A percentile compares a stretch with the other conserved stretches of the same genome.
Evolutionary conservation across 2,888 invertebrate species (phyloP).

Genomic region (Agapostemon virescens): DNA sequence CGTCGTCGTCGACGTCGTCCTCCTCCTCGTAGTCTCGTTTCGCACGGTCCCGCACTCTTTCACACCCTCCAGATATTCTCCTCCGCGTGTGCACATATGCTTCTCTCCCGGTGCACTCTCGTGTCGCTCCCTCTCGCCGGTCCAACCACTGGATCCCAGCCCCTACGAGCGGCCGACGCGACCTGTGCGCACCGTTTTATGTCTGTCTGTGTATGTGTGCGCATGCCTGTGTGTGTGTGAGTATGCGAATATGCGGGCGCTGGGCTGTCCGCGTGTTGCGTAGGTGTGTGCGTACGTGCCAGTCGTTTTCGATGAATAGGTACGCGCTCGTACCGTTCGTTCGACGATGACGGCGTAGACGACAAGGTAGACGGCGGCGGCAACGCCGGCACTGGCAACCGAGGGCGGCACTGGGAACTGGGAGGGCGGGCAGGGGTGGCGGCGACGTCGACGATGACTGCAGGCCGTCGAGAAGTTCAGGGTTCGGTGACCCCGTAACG

Average conservation of each 20-base stretch:
- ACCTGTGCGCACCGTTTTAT: constrained; percentile 6
- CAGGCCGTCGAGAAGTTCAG: constrained; percentile 62
- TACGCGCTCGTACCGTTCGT: constrained; percentile 60
- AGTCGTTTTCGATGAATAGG: constrained; percentile 69
- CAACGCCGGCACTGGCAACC: constrained; percentile 8
- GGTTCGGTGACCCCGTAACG: constrained; percentile 75
- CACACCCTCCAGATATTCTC: constrained; percentile 73
- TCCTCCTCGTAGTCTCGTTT: constrained; percentile 63
- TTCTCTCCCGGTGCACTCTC: constrained; percentile 57
- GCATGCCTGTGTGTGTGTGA: not conserved
- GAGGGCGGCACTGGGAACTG: constrained; percentile 18
- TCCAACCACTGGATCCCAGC: constrained; percentile 41
- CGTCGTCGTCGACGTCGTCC: constrained; percentile 32
- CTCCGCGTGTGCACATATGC: constrained; percentile 64
- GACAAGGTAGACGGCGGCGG: constrained; percentile 36
- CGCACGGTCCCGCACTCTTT: constrained; percentile 69
- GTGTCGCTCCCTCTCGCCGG: constrained; percentile 39
- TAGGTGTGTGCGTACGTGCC: constrained; percentile 46
- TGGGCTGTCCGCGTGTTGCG: not conserved
- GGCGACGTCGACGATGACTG: constrained; percentile 53
- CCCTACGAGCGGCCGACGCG: constrained; percentile 14
- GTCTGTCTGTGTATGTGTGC: not conserved
- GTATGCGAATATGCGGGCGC: not conserved
- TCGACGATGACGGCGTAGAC: constrained; percentile 53
- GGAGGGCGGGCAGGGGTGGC: constrained; percentile 14